Base-by-base conservation (phyloP, 1,140 invertebrate genomes). In the Cyrtorhinus lividipennis region DNA sequence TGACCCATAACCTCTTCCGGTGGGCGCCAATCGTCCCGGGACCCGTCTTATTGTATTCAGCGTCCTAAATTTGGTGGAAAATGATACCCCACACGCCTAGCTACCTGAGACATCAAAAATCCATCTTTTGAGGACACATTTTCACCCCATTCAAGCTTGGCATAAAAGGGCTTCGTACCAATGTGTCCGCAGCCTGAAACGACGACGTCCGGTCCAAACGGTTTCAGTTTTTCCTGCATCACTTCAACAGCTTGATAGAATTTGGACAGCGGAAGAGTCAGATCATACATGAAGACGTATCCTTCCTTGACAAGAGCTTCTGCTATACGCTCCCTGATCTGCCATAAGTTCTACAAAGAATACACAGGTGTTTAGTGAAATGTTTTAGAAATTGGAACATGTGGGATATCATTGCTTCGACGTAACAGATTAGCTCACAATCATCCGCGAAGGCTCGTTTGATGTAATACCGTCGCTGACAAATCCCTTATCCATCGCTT, bases 111-210 rank as follows among this genome's bases (percentile, higher is more conserved):
- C n/a, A n/a, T n/a, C n/a, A n/a, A n/a, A n/a, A n/a, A n/a, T n/a
- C n/a, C n/a, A n/a, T n/a, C n/a, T n/a, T n/a, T n/a, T n/a, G n/a
- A n/a, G n/a, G n/a, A n/a, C n/a, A n/a, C n/a, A n/a, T n/a, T n/a
- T n/a, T n/a, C n/a, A n/a, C n/a, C n/a, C n/a, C n/a, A n/a, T n/a
- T n/a, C n/a, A n/a, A n/a, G n/a, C n/a, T n/a, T n/a, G n/a, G n/a
- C n/a, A n/a, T n/a, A n/a, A n/a, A n/a, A n/a, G n/a, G n/a, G n/a
- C n/a, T n/a, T 57, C 74, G 76, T 81, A 81, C 91, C 92, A 66
- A 97, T 73, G 77, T 97, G 94, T 15, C 93, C 93, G 72, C 93
- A 96, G 20, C 91, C 93, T 64, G 83, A 85, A 26, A 92, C 82
- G 30, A 82, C 76, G 8, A 75, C 75, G 46, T 78, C 74, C 53